Base-by-base conservation (phyloP, 2,113 vertebrate species). In the Tragelaphus imberbis region DNA sequence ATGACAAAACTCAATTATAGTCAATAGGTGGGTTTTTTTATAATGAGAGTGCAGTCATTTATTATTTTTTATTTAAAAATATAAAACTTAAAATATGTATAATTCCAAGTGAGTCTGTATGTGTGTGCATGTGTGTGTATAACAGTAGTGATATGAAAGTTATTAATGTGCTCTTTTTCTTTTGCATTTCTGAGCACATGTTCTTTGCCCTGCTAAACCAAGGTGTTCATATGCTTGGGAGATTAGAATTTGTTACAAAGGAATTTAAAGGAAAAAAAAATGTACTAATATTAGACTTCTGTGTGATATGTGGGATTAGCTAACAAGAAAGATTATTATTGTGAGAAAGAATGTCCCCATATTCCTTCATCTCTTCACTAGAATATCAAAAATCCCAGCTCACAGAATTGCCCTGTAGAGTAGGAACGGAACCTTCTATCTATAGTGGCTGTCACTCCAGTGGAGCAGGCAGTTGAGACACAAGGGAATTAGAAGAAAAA, bases 231-330 rank as follows among this genome's bases (percentile, higher is more conserved):
- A 40, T 55, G 28, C 19, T 23, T 58, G 58, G 13, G 53, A 84
- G 49, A 68, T 89, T 82, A 92, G 63, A 47, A 92, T 90, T 94
- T 93, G 89, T 71, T 93, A 56, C 30, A 56, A 28, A 55, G 15
- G 53, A 94, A 90, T 90, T 90, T 68, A 56, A 87, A 58, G 56
- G 3, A 21, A 59, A 95, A 85, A 93, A 95, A 85, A 93, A 79
- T 14, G 33, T 49, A 19, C 16, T 53, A 71, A 28, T 63, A 49
- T 90, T 90, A 25, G 68, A 81, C 30, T 71, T 84, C 23, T 96
- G n/a, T 51, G 23, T n/a, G 21, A n/a, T 33, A 47, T 59, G 10
- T 49, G 87, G 58, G 40, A 53, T 95, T 88, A 16, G 3, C 13
- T 56, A 61, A 44, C 33, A 68, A 63, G 77, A 91, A 87, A 77